Evolutionary conservation across 2,113 vertebrate genomes (phyloP), one percentile per base, ranked within the genome.

Genomic region (Dissostichus mawsoni): DNA sequence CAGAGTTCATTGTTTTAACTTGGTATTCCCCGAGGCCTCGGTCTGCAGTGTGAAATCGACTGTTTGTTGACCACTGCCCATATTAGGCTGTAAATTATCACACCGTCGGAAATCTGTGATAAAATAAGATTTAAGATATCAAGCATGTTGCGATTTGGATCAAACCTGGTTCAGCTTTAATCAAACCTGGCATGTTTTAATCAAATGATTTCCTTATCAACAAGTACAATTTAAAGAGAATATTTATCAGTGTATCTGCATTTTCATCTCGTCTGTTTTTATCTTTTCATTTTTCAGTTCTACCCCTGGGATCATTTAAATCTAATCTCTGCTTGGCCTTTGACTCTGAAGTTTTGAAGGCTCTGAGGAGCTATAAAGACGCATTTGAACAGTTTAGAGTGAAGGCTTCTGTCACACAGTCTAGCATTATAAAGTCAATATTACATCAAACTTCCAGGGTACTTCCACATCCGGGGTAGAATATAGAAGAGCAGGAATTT

Each of bases 251-350:
- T 81, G 73, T 65, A 72, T 56, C 45, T 48, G 0, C 55, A 78
- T 53, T 84, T 82, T 87, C 8, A 76, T 78, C 68, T 68, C 45
- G n/a, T 71, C 51, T 74, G 13, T 73, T 74, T 73, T 69, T 61
- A 68, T 81, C 1, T 23, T 86, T 64, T 71, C 5, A 62, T 76
- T 67, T 74, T 59, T 18, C 4, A 44, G 8, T 69, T 55, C 17
- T 68, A 44, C 20, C 45, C 44, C 9, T 53, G 53, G 77, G 69
- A 44, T 67, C 20, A 36, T 33, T 79, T 81, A 66, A 76, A 85
- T 82, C 57, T 29, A 73, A 78, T 79, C 50, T 83, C 36, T 81
- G 68, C 20, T 65, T 59, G 69, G 51, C 33, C 12, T 81, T 72
- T 80, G 11, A 77, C 58, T 80, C 74, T 73, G 18, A 81, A 23